Base-by-base conservation (phyloP, 1,140 invertebrate species). In the Pogonognathellus flavescens region DNA sequence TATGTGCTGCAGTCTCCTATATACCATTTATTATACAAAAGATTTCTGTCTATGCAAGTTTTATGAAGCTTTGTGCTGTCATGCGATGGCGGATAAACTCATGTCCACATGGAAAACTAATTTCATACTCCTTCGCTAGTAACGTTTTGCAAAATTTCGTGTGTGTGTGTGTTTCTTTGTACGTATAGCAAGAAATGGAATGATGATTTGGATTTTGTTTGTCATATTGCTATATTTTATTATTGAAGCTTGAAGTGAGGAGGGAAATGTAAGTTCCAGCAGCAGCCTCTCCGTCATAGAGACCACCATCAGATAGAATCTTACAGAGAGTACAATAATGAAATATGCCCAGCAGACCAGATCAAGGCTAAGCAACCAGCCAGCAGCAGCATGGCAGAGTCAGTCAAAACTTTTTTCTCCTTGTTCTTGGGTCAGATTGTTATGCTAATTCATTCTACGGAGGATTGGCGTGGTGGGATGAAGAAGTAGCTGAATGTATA, bases 361-460 rank as follows among this genome's bases (percentile, higher is more conserved):
- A 76, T 76, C 70, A 76, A 76, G 70, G 70, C 31, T 76, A 50
- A 76, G 70, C 31, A 41, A 41, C 31, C 31, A 41, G 31, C 31
- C 31, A 41, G 31, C 2, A 41, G 31, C 31, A 41, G 31, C 31
- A 41, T 41, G 31, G 31, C 70, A 76, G 70, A 31, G 70, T 76
- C 31, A 57, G 70, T 49, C 70, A 50, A 76, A 76, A 76, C 31
- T 31, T 76, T 76, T 76, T 76, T 76, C 16, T 14, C 41, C 14
- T 50, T 57, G 11, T 57, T 76, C 70, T 76, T 76, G 70, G 70
- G 70, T 76, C 70, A 76, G 70, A 76, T 76, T 76, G 70, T 76
- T 76, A 76, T 76, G 70, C 70, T 76, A 76, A 76, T 76, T 76
- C 31, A 41, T 41, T 50, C 41, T 11, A 49, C 70, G 14, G 70